These are phyloP conservation scores for Cryptus armator DNA, from an alignment of 2,888 invertebrate genomes.

Conservation along the genomic window DNA sequence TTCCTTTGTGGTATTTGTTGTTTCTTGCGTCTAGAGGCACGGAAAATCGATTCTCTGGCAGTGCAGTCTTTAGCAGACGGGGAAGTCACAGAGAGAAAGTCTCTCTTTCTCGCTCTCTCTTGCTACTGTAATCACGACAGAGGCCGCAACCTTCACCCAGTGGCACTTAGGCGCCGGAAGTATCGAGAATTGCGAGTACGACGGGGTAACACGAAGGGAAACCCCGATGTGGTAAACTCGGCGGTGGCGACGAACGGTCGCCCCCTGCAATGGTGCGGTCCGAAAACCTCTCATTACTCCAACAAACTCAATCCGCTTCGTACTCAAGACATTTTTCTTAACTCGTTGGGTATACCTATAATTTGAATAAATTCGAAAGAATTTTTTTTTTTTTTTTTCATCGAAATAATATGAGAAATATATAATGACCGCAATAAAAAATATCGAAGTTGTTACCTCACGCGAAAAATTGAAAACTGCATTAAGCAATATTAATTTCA, in stretches of 20 bases:
- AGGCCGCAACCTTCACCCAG: conserved; percentile 74
- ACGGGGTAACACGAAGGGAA: conserved; percentile 54
- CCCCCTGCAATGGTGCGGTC: conserved; percentile 8
- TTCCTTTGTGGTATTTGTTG: conserved; percentile 60
- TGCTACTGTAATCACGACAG: conserved; percentile 67
- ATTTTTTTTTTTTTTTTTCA: background rate
- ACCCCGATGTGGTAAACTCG: background rate
- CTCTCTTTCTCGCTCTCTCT: conserved; percentile 26
- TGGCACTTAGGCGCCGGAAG: conserved; percentile 67
- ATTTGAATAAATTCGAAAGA: background rate
- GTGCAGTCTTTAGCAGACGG: conserved; percentile 19
- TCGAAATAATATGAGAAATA: background rate
- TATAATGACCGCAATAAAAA: background rate
- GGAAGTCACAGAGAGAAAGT: conserved; percentile 24
- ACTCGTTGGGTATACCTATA: background rate
- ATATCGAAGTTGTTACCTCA: too few relatives aligned
- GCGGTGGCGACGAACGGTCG: conserved; percentile 24
- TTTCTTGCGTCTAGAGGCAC: conserved; percentile 41
- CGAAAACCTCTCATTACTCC: conserved; percentile 10
- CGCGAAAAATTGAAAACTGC: background rate
- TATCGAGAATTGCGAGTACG: conserved; percentile 65
- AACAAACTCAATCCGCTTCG: conserved; percentile 1
- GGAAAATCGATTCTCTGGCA: conserved; percentile 57
- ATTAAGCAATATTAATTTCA: background rate
- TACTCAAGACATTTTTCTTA: conserved; percentile 5